Conservation (phyloP, 1,140 invertebrate species). For the Drosophila baimaii region DNA sequence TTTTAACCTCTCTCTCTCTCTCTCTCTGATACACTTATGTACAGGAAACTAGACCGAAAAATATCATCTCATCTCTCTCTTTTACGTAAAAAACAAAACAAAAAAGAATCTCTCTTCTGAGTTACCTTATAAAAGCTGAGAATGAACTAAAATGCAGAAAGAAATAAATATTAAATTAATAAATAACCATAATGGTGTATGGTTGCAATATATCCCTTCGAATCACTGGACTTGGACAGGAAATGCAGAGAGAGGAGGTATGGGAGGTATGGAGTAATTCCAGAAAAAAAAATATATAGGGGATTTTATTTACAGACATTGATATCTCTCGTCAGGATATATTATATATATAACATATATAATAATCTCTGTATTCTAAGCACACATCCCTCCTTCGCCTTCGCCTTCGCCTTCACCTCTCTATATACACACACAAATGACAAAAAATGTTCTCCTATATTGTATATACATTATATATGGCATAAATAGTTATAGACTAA, state of each 20-base stretch:
- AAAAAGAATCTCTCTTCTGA: neutral
- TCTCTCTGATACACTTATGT: slow-evolving; percentile 44
- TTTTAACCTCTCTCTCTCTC: neutral
- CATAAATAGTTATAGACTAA: slow-evolving; percentile 45
- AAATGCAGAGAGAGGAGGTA: slow-evolving; percentile 8
- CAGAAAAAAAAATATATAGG: neutral
- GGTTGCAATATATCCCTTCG: neutral
- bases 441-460: slow-evolving; percentile 31
- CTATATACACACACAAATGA: slow-evolving; percentile 44
- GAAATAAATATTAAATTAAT: slow-evolving; percentile 9
- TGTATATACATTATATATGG: slow-evolving; percentile 44
- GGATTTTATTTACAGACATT: slow-evolving; percentile 7
- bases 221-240: neutral
- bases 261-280: neutral
- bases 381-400: slow-evolving; percentile 17
- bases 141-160: too few species aligned
- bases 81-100: too few species aligned
- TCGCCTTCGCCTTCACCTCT: slow-evolving; percentile 2
- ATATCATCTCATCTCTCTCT: neutral
- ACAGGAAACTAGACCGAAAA: slow-evolving; percentile 38
- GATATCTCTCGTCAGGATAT: slow-evolving; percentile 1
- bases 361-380: slow-evolving; percentile 33
- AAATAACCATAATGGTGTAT: neutral
- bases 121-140: too few species aligned
- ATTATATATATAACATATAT: slow-evolving; percentile 17